Base-by-base conservation (phyloP, 2,888 invertebrate species). In the Mythimna impura region DNA sequence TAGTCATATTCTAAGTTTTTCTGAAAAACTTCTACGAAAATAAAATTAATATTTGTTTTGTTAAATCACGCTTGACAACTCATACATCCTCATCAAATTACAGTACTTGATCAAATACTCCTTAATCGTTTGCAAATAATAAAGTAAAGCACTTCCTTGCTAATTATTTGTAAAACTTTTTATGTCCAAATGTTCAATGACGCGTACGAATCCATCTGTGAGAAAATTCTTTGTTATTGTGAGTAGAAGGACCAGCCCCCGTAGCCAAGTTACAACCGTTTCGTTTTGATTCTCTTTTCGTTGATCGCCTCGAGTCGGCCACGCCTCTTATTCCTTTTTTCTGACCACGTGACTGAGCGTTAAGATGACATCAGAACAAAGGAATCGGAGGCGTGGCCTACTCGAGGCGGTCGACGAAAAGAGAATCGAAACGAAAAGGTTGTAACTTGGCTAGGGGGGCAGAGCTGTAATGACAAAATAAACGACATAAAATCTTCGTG, bases 51-150 rank as follows among this genome's bases (percentile, higher is more conserved):
- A 6, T 75, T 78, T 62, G 50, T 57, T 64, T 55, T 66, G 57
- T 55, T 65, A n/a, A 66, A 71, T 66, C 52, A 52, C 43, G 64
- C 43, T 43, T 50, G 14, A 20, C 55, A 36, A 69, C 36, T 20
- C 71, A 73, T 34, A 73, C 52, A 78, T 62, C 71, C 43, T 54
- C 66, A 54, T 82, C 73, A 57, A 3, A 73, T 74, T 75, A 77
- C 63, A 54, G 22, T 34, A 74, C 57, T 14, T 34, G 25, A 58
- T 22, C 62, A 67, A 75, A 75, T 62, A 67, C 9, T 66, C 20
- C 9, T 63, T 70, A 76, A 81, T 79, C n/a, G 70, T 68, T 79
- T 22, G 74, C 70, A 82, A 80, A 80, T 74, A 80, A 52, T 63
- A 55, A 62, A 30, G 8, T 61, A 54, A 52, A 73, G 34, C 25